Conservation (phyloP, 1,140 invertebrate species). For the Brachionus koreanus region DNA sequence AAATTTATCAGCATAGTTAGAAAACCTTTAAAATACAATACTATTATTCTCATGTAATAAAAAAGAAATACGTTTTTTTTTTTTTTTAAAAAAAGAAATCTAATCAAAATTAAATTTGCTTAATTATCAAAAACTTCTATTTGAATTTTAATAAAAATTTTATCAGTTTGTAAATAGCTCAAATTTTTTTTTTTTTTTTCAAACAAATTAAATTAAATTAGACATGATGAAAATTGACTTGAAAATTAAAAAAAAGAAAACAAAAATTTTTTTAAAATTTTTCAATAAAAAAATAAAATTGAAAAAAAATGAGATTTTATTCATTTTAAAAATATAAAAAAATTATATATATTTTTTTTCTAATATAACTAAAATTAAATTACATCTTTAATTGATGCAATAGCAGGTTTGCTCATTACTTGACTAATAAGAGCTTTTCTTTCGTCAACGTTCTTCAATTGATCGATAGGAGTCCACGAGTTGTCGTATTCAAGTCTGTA, state of each 20-base stretch:
- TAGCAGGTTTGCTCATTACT: slow-evolving; percentile 24
- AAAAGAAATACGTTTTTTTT: too few relatives aligned
- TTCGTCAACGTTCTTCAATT: slow-evolving; percentile 47
- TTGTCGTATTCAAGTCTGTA: slow-evolving; percentile 68
- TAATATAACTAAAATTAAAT: not conserved
- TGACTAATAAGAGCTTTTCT: slow-evolving; percentile 27
- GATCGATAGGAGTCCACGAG: slow-evolving; percentile 65
- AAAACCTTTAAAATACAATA: not conserved
- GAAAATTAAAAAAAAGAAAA: not conserved
- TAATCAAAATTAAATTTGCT: not conserved
- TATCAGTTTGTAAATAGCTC: not conserved
- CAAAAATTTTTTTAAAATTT: not conserved
- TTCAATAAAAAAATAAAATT: not conserved
- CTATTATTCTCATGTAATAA: not conserved
- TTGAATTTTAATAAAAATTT: not conserved
- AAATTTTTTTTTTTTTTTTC: not conserved
- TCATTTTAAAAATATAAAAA: not conserved
- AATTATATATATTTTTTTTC: not conserved
- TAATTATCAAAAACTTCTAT: not conserved
- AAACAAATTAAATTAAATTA: not conserved
- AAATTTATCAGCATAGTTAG: not conserved
- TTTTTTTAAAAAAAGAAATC: not conserved
- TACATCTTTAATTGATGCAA: slow-evolving; percentile 30
- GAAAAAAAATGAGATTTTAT: not conserved
- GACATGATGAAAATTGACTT: not conserved